phyloP scores from a whole-genome alignment of 2,888 invertebrate genomes.

The Junonia oenone region DNA sequence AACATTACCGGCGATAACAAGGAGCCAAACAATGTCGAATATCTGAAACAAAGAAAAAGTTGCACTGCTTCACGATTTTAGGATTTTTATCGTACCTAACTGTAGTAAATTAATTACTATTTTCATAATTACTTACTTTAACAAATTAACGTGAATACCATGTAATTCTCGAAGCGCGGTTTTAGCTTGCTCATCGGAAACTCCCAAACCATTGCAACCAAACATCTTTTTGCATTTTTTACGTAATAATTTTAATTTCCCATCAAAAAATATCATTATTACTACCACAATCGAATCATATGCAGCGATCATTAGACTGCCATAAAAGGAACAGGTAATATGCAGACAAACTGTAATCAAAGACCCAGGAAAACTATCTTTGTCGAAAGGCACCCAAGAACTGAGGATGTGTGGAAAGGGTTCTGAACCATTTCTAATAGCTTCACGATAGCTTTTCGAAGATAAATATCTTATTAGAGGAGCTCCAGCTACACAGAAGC shows the following conservation, averaged over 20 bases:
- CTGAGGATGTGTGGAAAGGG: slow-evolving; percentile 62
- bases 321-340: slow-evolving; percentile 43
- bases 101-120: no score
- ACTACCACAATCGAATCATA: slow-evolving; percentile 55
- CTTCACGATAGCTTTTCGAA: slow-evolving; percentile 45
- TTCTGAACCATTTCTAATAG: slow-evolving; percentile 49
- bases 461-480: slow-evolving; percentile 50
- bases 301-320: slow-evolving; percentile 49
- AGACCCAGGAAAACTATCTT: slow-evolving; percentile 51
- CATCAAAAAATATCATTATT: slow-evolving; percentile 60
- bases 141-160: slow-evolving; percentile 43
- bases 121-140: slow-evolving; percentile 62
- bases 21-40: slow-evolving; percentile 58
- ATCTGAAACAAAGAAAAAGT: slow-evolving; percentile 39
- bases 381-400: slow-evolving; percentile 64
- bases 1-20: slow-evolving; percentile 67
- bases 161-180: slow-evolving; percentile 46
- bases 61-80: no score
- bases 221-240: slow-evolving; percentile 55
- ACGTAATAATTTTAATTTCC: slow-evolving; percentile 54
- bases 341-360: slow-evolving; percentile 60
- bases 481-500: slow-evolving; percentile 41
- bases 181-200: slow-evolving; percentile 37
- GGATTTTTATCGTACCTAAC: no score
- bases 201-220: slow-evolving; percentile 29